These are phyloP conservation scores for Tuberolachnus salignus DNA, from an alignment of 2,888 invertebrate species.

Conservation along the genomic window DNA sequence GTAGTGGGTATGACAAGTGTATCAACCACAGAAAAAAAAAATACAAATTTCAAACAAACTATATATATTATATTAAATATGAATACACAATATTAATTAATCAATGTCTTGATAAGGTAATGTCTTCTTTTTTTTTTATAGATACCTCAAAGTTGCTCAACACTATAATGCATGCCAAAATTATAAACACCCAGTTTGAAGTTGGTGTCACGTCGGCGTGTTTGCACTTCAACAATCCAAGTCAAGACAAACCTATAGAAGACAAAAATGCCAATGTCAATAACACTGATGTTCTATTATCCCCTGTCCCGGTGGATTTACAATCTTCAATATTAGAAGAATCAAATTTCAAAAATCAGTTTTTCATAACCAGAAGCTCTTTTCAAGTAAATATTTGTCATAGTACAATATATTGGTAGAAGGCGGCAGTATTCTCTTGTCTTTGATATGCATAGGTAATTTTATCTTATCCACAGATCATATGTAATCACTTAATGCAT, in stretches of 20 bases:
- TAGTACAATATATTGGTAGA: neutral
- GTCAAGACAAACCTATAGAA: neutral
- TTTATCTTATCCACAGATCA: conserved; percentile 11
- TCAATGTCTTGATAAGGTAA: neutral
- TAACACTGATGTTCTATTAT: neutral
- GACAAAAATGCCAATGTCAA: neutral
- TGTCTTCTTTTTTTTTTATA: conserved; percentile 39
- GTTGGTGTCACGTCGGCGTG: neutral
- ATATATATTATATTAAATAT: neutral
- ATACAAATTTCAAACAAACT: too few species aligned
- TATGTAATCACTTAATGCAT: conserved; percentile 31
- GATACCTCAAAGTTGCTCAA: conserved; percentile 16
- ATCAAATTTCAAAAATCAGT: conserved; percentile 39
- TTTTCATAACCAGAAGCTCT: conserved; percentile 42
- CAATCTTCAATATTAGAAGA: conserved; percentile 42
- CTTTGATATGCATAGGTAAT: neutral
- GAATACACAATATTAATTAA: neutral
- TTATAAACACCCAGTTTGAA: conserved; percentile 35
- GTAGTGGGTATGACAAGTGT: too few species aligned
- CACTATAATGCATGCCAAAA: neutral
- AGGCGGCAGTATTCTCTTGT: neutral
- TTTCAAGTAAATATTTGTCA: conserved; percentile 39
- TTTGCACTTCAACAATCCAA: neutral
- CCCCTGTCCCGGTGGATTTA: neutral
- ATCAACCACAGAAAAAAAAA: too few species aligned